These are phyloP conservation scores for Dynastes maya DNA, from an alignment of 2,888 invertebrate genomes.

Conservation along the genomic window DNA sequence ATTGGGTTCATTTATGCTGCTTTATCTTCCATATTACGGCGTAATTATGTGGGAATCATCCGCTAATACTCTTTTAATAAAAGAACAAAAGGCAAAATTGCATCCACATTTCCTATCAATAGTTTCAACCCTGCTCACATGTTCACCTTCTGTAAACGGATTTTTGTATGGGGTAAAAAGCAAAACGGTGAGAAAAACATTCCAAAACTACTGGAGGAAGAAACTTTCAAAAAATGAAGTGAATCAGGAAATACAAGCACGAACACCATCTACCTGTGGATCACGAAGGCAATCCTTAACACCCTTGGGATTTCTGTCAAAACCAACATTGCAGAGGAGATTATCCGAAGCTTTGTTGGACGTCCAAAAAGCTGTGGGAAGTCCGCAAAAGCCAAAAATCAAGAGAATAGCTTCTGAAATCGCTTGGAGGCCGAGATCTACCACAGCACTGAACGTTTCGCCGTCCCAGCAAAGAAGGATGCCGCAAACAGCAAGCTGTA, in stretches of 20 bases:
- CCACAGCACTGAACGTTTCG: slow-evolving; percentile 64
- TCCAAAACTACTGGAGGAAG: slow-evolving; percentile 85
- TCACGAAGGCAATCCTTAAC: slow-evolving; percentile 82
- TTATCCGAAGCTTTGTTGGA: slow-evolving; percentile 75
- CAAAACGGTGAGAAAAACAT: slow-evolving; percentile 80
- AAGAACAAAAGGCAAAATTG: slow-evolving; percentile 59
- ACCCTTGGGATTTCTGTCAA: slow-evolving; percentile 72
- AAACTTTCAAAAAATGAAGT: slow-evolving; percentile 85
- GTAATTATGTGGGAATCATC: slow-evolving; percentile 79
- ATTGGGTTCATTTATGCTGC: slow-evolving; percentile 79
- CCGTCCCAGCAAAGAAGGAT: slow-evolving; percentile 70
- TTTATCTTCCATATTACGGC: slow-evolving; percentile 84
- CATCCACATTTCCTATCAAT: slow-evolving; percentile 74
- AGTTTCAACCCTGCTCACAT: slow-evolving; percentile 79
- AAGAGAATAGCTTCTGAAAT: slow-evolving; percentile 72
- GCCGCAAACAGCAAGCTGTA: slow-evolving; percentile 79
- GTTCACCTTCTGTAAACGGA: slow-evolving; percentile 83
- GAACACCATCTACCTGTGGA: slow-evolving; percentile 85
- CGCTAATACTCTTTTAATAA: slow-evolving; percentile 62
- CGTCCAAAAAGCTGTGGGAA: slow-evolving; percentile 65
- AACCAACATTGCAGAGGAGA: slow-evolving; percentile 73
- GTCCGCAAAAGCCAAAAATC: slow-evolving; percentile 66
- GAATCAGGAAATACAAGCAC: slow-evolving; percentile 85
- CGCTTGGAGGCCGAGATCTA: slow-evolving; percentile 72
- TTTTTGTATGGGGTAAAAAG: slow-evolving; percentile 85